Evolutionary conservation across 2,113 vertebrate species (phyloP).

Genomic region (Ceyx cyanopectus): DNA sequence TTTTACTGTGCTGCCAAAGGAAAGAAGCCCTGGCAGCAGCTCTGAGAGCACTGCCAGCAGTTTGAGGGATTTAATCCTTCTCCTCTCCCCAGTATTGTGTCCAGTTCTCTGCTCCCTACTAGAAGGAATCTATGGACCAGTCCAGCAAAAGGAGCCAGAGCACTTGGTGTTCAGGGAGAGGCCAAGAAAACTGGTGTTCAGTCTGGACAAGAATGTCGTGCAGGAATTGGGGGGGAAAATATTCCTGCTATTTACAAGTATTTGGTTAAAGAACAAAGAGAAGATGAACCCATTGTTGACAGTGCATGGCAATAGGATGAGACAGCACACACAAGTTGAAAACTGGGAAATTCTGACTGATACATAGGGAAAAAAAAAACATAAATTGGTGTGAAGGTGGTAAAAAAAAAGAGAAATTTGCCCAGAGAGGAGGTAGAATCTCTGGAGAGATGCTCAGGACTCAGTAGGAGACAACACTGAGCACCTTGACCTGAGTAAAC

Average conservation of each 20-base stretch:
- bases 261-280: background rate
- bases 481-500: background rate
- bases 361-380: background rate
- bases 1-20: background rate
- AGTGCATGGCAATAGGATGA: background rate
- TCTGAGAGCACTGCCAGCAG: background rate
- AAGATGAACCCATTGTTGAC: background rate
- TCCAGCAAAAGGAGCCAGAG: background rate
- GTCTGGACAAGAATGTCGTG: background rate
- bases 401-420: background rate
- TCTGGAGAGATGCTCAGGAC: background rate
- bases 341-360: background rate
- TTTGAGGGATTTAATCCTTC: background rate
- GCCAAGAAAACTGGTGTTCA: background rate
- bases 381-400: background rate
- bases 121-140: background rate
- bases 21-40: background rate
- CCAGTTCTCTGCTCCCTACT: background rate
- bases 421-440: background rate
- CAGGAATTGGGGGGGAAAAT: no score
- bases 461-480: background rate
- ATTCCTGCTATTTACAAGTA: background rate
- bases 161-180: background rate
- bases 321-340: background rate
- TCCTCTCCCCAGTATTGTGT: background rate